phyloP scores from a whole-genome alignment of 2,888 invertebrate genomes.

The Lampropteryx suffumata region DNA sequence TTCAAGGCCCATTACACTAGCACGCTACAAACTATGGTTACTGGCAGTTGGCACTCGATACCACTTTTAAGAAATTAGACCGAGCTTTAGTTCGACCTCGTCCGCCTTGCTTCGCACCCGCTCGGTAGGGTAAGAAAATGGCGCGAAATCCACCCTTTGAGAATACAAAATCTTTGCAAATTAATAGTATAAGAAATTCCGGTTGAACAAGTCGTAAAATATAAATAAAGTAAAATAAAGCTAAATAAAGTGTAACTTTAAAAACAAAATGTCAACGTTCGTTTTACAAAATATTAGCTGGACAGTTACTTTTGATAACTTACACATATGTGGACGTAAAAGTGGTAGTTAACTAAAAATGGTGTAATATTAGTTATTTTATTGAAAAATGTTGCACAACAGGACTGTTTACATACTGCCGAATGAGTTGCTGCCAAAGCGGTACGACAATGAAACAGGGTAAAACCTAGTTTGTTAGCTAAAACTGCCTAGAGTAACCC shows the following conservation, averaged over 20 bases:
- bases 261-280: conserved; percentile 15
- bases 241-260: conserved; percentile 2
- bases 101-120: conserved; percentile 58
- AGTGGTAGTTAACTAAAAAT: background rate
- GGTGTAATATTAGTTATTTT: conserved; percentile 25
- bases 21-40: conserved; percentile 54
- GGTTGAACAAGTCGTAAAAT: conserved; percentile 1
- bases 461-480: conserved; percentile 42
- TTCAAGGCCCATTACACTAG: conserved; percentile 49
- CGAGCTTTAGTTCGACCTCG: conserved; percentile 62
- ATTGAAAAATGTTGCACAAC: conserved; percentile 72
- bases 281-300: conserved; percentile 12
- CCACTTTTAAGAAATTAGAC: conserved; percentile 62
- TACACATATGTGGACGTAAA: background rate
- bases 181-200: background rate
- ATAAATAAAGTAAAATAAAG: no score
- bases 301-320: background rate
- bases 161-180: background rate
- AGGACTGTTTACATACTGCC: conserved; percentile 77
- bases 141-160: conserved; percentile 48
- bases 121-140: conserved; percentile 48
- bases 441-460: conserved; percentile 70
- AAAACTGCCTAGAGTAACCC: no score
- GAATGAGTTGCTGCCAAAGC: conserved; percentile 74
- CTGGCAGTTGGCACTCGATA: conserved; percentile 68